Conservation (phyloP, 2,113 vertebrate species). For the Pomatorhinus ruficollis region DNA sequence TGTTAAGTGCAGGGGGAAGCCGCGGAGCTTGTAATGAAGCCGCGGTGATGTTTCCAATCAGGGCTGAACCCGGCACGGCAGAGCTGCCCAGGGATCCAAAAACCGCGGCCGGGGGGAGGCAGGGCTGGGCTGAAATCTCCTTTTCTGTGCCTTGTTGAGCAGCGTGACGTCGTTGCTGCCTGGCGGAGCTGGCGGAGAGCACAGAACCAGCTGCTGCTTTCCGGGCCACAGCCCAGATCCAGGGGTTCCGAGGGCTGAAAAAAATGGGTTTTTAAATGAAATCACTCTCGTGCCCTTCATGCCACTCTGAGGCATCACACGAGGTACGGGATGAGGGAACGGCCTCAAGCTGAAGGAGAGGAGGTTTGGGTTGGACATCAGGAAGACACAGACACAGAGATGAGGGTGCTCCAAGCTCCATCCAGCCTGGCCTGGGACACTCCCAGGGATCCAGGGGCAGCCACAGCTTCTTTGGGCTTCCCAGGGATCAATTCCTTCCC, state of each 20-base stretch:
- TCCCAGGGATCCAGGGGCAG: background rate
- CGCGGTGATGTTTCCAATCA: slow-evolving; percentile 43
- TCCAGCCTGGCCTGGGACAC: background rate
- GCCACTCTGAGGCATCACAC: background rate
- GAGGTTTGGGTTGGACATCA: background rate
- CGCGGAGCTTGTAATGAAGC: slow-evolving; percentile 12
- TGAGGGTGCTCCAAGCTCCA: background rate
- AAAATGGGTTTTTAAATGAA: background rate
- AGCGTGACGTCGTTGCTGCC: slow-evolving; percentile 58
- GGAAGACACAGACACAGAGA: too few species aligned
- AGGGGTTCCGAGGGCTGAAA: background rate
- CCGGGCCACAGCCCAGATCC: slow-evolving; percentile 54
- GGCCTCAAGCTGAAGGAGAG: background rate
- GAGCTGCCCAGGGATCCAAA: slow-evolving; percentile 51
- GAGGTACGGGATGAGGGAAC: background rate
- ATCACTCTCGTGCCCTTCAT: fast-evolving
- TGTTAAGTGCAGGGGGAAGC: slow-evolving; percentile 47
- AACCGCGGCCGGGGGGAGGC: background rate
- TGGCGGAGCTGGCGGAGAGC: slow-evolving; percentile 17
- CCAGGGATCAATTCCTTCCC: background rate
- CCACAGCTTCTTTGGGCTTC: background rate
- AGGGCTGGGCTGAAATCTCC: background rate
- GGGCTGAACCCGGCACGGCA: background rate
- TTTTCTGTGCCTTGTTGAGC: slow-evolving; percentile 62
- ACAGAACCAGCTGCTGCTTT: background rate